A percentile compares a stretch with the other conserved stretches of the same genome.
These are phyloP conservation scores for Platyrinchus mystaceus DNA, from an alignment of 2,797 vertebrate species.

Conservation along the genomic window DNA sequence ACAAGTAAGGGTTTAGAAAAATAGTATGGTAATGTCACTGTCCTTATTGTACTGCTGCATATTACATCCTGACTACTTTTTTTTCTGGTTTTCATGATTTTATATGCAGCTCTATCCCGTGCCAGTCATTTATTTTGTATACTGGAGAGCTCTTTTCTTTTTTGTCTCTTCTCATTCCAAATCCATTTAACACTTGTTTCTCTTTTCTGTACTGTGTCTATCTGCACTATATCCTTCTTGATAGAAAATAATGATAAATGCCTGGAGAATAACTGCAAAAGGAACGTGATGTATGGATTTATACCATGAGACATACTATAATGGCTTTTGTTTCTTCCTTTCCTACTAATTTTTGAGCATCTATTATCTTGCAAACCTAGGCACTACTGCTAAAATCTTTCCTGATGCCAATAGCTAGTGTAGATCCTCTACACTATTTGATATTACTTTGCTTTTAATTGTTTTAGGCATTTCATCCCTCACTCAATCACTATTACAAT, in stretches of 20 bases:
- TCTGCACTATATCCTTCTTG: background rate
- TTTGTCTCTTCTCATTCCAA: background rate
- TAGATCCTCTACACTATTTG: background rate
- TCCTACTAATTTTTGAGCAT: background rate
- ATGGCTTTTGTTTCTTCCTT: background rate
- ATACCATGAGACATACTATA: no score
- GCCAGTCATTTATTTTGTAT: background rate
- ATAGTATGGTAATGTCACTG: background rate
- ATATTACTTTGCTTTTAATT: background rate
- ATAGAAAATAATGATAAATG: background rate
- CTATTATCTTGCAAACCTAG: background rate
- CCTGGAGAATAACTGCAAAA: background rate
- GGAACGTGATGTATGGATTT: background rate
- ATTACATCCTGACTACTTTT: background rate
- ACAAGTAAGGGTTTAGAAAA: background rate
- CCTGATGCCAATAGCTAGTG: accelerated
- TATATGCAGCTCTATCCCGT: background rate
- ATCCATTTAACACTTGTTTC: background rate
- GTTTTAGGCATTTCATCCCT: background rate
- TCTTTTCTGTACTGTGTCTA: background rate
- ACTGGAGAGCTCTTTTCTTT: background rate
- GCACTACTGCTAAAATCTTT: background rate
- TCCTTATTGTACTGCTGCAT: background rate
- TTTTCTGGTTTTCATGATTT: background rate
- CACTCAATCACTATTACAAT: background rate